Base-by-base conservation (phyloP, 2,113 vertebrate species). In the Taurulus bubalis region DNA sequence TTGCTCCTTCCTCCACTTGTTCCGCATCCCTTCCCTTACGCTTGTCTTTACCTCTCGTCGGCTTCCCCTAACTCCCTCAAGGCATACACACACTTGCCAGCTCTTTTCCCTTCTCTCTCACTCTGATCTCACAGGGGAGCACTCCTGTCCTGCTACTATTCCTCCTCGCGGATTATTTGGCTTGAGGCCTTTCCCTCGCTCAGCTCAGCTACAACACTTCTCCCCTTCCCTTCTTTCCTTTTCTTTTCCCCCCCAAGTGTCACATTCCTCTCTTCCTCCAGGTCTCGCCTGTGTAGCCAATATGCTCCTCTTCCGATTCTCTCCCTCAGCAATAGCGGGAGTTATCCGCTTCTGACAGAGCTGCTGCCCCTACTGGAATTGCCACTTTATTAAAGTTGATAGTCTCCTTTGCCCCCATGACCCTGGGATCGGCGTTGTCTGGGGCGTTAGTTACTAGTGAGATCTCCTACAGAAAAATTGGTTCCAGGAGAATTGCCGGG, bases 91-190 rank as follows among this genome's bases (percentile, higher is more conserved):
- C 68, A 56, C 80, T n/a, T 83, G 60, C 59, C 80, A 82, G 58
- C 80, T 85, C 75, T 76, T 72, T 81, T 74, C 58, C 82, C 71
- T 71, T 63, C 78, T 79, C 82, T 66, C 85, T 83, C 76, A 64
- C 79, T 86, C 73, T 85, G 71, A 85, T 91, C 89, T 91, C 90
- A 79, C 86, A 69, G 70, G 90, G 83, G 87, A 91, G 76, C 80
- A 71, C 79, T 89, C 70, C 71, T 83, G 86, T 88, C 82, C 90
- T 85, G 85, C 84, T 58, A 86, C 79, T 67, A 62, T 84, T 85
- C 72, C 80, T 79, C 75, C 73, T 83, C 65, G 42, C 10, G 6
- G 72, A 77, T 77, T 80, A 79, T 75, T 88, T 85, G 65, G 82
- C 85, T 88, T 63, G 24, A 60, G 87, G 85, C 80, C 49, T 73